Conservation (phyloP, 2,113 vertebrate genomes). For the Nycticryphes semicollaris region DNA sequence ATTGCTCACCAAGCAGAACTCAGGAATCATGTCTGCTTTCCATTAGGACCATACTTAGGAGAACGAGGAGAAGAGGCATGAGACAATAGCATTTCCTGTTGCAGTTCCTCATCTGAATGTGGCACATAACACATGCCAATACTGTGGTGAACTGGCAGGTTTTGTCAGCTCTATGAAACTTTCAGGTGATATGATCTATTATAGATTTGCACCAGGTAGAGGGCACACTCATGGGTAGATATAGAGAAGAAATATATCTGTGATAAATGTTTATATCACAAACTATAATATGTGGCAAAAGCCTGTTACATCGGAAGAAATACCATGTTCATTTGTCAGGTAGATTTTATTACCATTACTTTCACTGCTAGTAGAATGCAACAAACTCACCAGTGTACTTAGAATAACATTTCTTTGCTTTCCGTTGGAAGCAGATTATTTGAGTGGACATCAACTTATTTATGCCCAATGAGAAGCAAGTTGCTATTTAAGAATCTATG, state of each 20-base stretch:
- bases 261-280: background rate
- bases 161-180: background rate
- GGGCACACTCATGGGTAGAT: background rate
- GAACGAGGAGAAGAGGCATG: background rate
- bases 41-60: background rate
- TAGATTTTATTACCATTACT: background rate
- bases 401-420: background rate
- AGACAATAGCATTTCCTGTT: background rate
- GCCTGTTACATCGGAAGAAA: background rate
- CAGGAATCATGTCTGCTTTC: background rate
- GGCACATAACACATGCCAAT: no score
- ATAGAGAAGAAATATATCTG: background rate
- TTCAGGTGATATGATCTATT: background rate
- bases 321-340: background rate
- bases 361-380: background rate
- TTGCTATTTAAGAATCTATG: background rate
- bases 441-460: background rate
- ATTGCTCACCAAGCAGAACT: background rate
- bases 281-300: background rate
- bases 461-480: background rate
- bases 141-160: background rate
- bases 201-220: background rate
- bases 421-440: background rate
- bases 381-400: background rate
- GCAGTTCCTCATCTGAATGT: background rate